Percentiles rank a stretch among this genome's conserved stretches.
phyloP scores from a whole-genome alignment of 2,888 invertebrate genomes.

The Sinelater perroti region DNA sequence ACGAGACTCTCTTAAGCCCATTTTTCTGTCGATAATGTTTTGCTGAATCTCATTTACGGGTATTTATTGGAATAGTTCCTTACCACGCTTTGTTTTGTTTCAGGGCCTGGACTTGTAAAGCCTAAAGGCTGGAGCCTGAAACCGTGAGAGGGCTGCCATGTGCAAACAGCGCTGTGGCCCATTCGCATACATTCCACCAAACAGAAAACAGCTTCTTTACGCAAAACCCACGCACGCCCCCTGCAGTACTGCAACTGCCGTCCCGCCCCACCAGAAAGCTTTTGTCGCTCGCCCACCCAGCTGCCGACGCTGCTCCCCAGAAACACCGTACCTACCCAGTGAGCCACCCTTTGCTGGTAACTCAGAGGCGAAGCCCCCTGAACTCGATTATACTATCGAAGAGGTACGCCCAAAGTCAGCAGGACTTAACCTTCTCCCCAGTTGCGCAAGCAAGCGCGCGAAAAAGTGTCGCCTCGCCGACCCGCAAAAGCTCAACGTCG shows the following conservation, averaged over 20 bases:
- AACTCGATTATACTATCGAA: constrained; percentile 28
- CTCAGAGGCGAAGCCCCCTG: constrained; percentile 4
- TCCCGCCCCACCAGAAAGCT: constrained; percentile 47
- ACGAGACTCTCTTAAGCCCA: no score
- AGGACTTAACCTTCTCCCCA: constrained; percentile 20
- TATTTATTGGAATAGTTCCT: no score
- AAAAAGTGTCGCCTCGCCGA: neutral
- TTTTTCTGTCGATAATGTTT: no score
- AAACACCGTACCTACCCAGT: constrained; percentile 1
- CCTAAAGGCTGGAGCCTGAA: constrained; percentile 44
- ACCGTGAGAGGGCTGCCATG: constrained; percentile 57
- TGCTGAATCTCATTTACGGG: no score
- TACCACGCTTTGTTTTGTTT: no score
- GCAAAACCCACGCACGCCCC: constrained; percentile 49
- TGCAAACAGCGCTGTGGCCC: constrained; percentile 56
- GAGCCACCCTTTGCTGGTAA: neutral
- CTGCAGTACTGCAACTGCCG: neutral
- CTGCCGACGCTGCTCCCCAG: neutral
- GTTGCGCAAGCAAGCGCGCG: constrained; percentile 43
- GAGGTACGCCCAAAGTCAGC: constrained; percentile 19
- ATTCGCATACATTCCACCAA: constrained; percentile 54
- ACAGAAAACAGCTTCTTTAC: constrained; percentile 26
- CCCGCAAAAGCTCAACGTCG: neutral
- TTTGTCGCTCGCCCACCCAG: constrained; percentile 13
- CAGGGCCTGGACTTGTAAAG: constrained; percentile 32